Evolutionary conservation across 2,888 invertebrate species (phyloP).

Genomic region (Sinohyriopsis cumingii): DNA sequence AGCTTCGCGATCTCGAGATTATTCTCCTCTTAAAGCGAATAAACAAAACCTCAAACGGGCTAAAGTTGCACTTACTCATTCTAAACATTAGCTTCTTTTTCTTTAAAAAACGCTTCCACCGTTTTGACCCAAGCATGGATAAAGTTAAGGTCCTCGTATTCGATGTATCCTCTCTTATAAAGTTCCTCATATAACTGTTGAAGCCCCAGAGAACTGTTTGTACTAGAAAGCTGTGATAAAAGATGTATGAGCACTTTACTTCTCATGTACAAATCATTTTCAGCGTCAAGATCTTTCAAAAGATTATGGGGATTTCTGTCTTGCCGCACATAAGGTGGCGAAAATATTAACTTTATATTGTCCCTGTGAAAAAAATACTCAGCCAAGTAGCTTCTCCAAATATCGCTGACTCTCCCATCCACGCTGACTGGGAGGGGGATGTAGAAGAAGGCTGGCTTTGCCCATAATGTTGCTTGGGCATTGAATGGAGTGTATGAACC

Average conservation of each 20-base stretch:
- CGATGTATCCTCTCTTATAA: too few species aligned
- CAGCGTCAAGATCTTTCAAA: conserved; percentile 4
- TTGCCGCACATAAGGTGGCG: conserved; percentile 15
- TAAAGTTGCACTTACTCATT: too few species aligned
- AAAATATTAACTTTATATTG: conserved; percentile 6
- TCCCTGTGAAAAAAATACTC: conserved; percentile 14
- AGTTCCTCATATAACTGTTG: too few species aligned
- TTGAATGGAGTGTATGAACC: conserved; percentile 19
- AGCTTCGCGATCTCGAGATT: too few species aligned
- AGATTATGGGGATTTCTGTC: conserved; percentile 15
- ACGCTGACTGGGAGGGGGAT: conserved; percentile 14
- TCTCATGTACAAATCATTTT: conserved; percentile 5
- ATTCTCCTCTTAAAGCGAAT: too few species aligned
- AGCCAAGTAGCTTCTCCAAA: conserved; percentile 24
- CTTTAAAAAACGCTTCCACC: too few species aligned
- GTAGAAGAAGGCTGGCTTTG: conserved; percentile 8
- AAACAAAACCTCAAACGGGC: too few species aligned
- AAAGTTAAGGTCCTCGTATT: too few species aligned
- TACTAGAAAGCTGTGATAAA: too few species aligned
- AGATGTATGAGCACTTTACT: not conserved
- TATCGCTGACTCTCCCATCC: conserved; percentile 16
- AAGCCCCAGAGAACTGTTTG: too few species aligned
- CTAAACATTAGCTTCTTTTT: too few species aligned
- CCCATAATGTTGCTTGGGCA: conserved; percentile 20
- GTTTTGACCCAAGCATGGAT: too few species aligned